These are phyloP conservation scores for Ceratina australensis DNA, from an alignment of 1,140 invertebrate species.

Conservation along the genomic window DNA sequence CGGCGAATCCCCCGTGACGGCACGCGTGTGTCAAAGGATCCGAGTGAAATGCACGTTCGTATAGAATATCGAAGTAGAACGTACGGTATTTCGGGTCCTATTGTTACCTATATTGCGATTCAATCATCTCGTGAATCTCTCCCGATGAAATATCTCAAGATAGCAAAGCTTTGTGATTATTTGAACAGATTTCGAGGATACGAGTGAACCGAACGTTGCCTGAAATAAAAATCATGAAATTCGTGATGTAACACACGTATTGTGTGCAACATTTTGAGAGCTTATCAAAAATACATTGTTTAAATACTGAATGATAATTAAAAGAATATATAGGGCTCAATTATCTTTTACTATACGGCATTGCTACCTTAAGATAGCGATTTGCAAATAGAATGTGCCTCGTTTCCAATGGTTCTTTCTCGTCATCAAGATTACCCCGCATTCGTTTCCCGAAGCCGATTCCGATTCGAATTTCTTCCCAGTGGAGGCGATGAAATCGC, in stretches of 20 bases:
- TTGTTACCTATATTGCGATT: neutral
- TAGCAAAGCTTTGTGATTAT: neutral
- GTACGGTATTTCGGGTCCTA: neutral
- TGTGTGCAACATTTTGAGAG: too few species aligned
- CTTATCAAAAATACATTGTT: too few species aligned
- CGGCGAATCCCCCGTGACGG: neutral
- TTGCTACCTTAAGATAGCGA: too few species aligned
- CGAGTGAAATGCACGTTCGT: too few species aligned
- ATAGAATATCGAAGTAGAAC: constrained; percentile 1
- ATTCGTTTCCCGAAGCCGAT: neutral
- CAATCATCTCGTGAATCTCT: neutral
- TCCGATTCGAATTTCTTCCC: neutral
- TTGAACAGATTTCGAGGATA: neutral
- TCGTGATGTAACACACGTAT: neutral
- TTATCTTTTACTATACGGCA: too few species aligned
- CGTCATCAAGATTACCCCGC: constrained; percentile 1
- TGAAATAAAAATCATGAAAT: neutral
- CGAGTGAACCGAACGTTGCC: neutral
- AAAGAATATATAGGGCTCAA: too few species aligned
- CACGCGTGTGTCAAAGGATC: neutral
- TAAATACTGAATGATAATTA: too few species aligned
- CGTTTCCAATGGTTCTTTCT: neutral
- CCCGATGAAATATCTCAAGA: neutral
- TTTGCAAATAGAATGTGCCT: neutral
- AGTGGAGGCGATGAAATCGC: constrained; percentile 12